Percentiles rank a stretch among this genome's conserved stretches.
phyloP scores from a whole-genome alignment of 2,113 vertebrate genomes.

The Heterocephalus glaber region DNA sequence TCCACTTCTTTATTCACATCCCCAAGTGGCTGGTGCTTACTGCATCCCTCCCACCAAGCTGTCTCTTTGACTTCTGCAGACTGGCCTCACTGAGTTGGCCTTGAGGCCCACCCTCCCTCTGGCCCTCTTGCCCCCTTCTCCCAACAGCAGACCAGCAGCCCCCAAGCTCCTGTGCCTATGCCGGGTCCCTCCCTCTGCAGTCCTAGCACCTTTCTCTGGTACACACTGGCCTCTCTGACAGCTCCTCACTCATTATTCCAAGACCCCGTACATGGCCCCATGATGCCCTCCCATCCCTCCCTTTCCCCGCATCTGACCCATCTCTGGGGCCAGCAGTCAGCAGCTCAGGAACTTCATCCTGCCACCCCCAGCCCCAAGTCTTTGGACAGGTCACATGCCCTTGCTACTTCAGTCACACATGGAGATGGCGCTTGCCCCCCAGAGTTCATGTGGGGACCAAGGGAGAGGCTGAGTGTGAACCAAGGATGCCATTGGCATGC shows the following conservation, averaged over 20 bases:
- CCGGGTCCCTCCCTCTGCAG: rapidly evolving
- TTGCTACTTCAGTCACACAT: background rate
- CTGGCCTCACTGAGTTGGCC: background rate
- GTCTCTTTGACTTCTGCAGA: background rate
- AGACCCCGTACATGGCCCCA: rapidly evolving
- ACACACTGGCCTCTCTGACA: background rate
- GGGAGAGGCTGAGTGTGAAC: background rate
- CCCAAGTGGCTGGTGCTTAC: background rate
- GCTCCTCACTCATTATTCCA: background rate
- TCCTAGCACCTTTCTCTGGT: background rate
- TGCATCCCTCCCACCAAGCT: rapidly evolving
- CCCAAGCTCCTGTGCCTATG: rapidly evolving
- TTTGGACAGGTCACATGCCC: background rate
- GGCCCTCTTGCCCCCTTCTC: background rate
- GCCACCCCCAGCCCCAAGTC: background rate
- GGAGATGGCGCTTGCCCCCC: rapidly evolving
- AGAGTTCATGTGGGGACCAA: rapidly evolving
- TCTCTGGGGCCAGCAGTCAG: background rate
- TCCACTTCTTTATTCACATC: background rate
- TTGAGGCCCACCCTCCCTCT: too few relatives aligned
- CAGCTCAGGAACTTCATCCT: background rate
- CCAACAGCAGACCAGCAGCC: background rate
- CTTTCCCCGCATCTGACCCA: background rate
- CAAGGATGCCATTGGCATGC: rapidly evolving
- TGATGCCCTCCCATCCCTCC: background rate